A percentile compares a stretch with the other conserved stretches of the same genome.
These are phyloP conservation scores for Champsocephalus esox DNA, from an alignment of 2,797 vertebrate species.

Conservation along the genomic window DNA sequence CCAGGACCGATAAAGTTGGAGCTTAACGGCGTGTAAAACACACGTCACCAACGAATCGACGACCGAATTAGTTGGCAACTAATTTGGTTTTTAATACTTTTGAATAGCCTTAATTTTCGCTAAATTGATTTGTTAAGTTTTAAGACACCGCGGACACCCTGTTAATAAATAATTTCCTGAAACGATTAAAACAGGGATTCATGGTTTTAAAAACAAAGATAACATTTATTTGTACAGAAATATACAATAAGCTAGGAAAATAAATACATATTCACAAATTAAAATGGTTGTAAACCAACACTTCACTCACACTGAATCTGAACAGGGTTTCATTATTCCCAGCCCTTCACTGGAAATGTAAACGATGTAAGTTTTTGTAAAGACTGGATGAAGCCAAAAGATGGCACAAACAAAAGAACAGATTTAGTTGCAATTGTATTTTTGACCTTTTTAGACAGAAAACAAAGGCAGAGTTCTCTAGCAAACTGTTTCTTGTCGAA, in stretches of 20 bases:
- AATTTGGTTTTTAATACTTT: too few species aligned
- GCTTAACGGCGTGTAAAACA: too few species aligned
- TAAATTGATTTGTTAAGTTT: too few species aligned
- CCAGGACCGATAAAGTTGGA: too few species aligned
- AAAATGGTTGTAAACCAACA: constrained; percentile 43
- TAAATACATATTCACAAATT: constrained; percentile 77
- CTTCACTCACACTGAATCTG: not conserved
- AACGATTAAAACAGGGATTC: not conserved
- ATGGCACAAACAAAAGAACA: not conserved
- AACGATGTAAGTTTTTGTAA: not conserved
- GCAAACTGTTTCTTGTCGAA: not conserved
- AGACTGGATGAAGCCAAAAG: not conserved
- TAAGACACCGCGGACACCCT: too few species aligned
- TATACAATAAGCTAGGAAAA: constrained; percentile 62
- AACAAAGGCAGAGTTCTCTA: not conserved
- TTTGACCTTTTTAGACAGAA: not conserved
- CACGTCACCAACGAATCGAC: too few species aligned
- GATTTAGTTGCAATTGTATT: not conserved
- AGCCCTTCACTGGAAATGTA: constrained; percentile 3
- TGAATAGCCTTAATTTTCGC: too few species aligned
- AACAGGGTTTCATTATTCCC: not conserved
- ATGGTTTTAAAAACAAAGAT: constrained; percentile 1
- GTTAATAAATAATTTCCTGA: too few species aligned
- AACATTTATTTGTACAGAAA: constrained; percentile 73
- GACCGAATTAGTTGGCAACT: too few species aligned